phyloP scores from a whole-genome alignment of 2,113 vertebrate genomes.

The Cricetomys ansorgei region DNA sequence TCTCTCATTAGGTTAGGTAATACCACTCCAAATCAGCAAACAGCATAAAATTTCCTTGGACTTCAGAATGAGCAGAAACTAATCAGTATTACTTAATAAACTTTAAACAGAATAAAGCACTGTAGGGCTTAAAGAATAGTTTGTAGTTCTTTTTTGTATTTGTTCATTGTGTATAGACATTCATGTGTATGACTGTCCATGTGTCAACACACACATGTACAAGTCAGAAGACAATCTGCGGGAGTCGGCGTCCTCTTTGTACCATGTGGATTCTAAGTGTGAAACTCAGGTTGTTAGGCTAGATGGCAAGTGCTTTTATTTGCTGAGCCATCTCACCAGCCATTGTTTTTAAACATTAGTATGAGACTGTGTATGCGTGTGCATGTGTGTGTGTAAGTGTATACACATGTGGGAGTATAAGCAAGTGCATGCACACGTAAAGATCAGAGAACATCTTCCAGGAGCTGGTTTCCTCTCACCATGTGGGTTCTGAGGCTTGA shows the following conservation, averaged over 20 bases:
- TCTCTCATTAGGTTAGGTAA: background rate
- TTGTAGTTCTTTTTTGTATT: background rate
- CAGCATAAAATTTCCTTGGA: background rate
- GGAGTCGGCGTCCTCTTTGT: background rate
- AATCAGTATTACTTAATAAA: background rate
- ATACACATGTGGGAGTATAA: background rate
- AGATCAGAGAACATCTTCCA: background rate
- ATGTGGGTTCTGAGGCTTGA: background rate
- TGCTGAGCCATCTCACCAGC: background rate
- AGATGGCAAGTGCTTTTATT: background rate
- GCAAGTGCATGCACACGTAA: background rate
- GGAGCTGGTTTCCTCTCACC: background rate
- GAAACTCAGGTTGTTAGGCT: background rate
- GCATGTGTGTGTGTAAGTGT: background rate
- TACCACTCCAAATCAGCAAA: background rate
- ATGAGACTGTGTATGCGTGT: too few relatives aligned
- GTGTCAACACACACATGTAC: background rate
- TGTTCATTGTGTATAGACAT: background rate
- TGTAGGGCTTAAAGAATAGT: background rate
- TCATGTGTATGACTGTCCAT: background rate
- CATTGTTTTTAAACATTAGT: background rate
- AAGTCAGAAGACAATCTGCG: background rate
- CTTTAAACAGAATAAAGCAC: background rate
- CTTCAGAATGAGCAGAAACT: slow-evolving; percentile 31
- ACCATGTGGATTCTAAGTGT: background rate